phyloP scores from a whole-genome alignment of 37 sponge, comb jelly and placozoan species.

The Mnemiopsis leidyi region DNA sequence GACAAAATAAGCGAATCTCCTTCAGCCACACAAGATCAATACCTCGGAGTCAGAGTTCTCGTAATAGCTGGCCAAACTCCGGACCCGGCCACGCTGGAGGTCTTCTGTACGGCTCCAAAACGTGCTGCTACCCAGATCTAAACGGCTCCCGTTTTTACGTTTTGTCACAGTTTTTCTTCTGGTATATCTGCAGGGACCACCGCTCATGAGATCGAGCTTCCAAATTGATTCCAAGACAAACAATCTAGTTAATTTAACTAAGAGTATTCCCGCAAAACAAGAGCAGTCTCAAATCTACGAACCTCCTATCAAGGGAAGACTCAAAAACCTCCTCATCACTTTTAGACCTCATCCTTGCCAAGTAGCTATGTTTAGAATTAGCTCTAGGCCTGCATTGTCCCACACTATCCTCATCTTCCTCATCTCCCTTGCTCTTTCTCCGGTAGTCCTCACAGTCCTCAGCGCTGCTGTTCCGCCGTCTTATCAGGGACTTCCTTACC shows the following conservation, averaged over 20 bases:
- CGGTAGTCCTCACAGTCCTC: neutral
- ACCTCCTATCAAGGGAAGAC: neutral
- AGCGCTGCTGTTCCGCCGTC: neutral
- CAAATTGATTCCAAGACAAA: neutral
- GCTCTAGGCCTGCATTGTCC: neutral
- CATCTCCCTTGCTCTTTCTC: neutral
- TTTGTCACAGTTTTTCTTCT: neutral
- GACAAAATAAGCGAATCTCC: no score
- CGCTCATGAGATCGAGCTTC: neutral
- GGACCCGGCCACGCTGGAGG: neutral
- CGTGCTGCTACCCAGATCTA: neutral
- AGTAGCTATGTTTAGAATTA: neutral
- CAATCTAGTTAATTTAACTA: neutral
- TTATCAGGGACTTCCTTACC: neutral
- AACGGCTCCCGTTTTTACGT: neutral
- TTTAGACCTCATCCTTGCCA: neutral
- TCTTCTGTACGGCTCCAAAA: neutral
- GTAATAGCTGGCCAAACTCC: neutral
- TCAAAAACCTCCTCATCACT: neutral
- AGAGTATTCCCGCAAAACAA: no score
- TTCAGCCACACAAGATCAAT: no score
- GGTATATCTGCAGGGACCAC: neutral
- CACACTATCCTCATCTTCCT: neutral
- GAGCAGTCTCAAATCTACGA: neutral
- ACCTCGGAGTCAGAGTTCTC: constrained; percentile 32